Percentiles rank a stretch among this genome's conserved stretches.
Conservation (phyloP, 2,113 vertebrate species). For the Sarotherodon lohbergeri region DNA sequence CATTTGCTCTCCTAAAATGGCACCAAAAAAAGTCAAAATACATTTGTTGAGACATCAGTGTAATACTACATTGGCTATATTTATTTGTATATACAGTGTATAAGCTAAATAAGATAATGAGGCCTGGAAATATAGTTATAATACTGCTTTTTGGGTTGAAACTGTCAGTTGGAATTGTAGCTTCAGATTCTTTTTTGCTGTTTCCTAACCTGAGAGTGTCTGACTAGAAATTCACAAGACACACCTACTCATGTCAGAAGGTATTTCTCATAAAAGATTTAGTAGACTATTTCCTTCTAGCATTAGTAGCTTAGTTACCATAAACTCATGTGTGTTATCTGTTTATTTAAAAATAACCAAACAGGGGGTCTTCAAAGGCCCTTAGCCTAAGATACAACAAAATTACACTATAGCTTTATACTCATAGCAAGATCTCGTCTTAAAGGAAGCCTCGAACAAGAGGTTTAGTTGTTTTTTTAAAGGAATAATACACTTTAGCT, state of each 20-base stretch:
- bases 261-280: not conserved
- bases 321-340: not conserved
- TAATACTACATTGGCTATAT: not conserved
- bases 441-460: not conserved
- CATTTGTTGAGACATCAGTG: not conserved
- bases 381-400: not conserved
- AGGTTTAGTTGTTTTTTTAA: not conserved
- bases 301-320: not conserved
- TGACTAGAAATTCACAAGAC: not conserved
- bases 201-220: not conserved
- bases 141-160: not conserved
- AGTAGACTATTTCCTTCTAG: not conserved
- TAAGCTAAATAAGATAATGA: not conserved
- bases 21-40: not conserved
- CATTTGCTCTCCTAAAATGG: not conserved
- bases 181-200: not conserved
- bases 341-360: not conserved
- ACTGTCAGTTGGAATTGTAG: not conserved
- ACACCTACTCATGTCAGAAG: fast-evolving
- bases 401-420: not conserved
- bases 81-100: not conserved
- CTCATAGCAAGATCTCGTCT: not conserved
- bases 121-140: not conserved
- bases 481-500: not conserved
- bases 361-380: not conserved